Conservation (phyloP, 2,888 invertebrate genomes). For the Netelia fuscicornis region DNA sequence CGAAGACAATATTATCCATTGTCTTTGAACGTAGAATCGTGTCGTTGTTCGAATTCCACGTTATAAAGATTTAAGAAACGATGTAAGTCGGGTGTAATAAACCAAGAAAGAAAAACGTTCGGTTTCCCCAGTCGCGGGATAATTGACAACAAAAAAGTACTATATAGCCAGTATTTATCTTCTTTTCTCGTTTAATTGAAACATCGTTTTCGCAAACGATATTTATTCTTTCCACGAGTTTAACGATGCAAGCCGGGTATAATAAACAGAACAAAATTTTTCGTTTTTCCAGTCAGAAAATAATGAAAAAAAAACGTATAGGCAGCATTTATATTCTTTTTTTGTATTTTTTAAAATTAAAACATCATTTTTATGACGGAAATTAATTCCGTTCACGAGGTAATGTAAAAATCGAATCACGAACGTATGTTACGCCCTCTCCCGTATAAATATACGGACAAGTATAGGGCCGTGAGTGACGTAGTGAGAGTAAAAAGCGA, state of each 20-base stretch:
- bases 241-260: neutral
- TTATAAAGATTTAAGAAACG: conserved; percentile 39
- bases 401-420: too few species aligned
- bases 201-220: too few species aligned
- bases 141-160: neutral
- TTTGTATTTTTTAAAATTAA: neutral
- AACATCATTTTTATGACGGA: too few species aligned
- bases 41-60: neutral
- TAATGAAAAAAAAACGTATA: neutral
- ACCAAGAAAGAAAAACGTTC: neutral
- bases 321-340: too few species aligned
- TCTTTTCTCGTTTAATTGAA: too few species aligned
- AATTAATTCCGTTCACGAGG: too few species aligned
- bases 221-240: too few species aligned
- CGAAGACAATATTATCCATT: conserved; percentile 32
- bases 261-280: neutral
- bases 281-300: neutral
- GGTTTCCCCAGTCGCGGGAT: neutral
- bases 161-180: too few species aligned
- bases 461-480: conserved; percentile 27
- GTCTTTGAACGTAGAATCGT: conserved; percentile 30
- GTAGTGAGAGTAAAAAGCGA: conserved; percentile 13
- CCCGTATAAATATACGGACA: neutral
- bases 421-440: too few species aligned
- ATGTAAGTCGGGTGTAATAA: neutral